These are phyloP conservation scores for Clarias fuscus DNA, from an alignment of 2,797 vertebrate species.

Conservation along the genomic window DNA sequence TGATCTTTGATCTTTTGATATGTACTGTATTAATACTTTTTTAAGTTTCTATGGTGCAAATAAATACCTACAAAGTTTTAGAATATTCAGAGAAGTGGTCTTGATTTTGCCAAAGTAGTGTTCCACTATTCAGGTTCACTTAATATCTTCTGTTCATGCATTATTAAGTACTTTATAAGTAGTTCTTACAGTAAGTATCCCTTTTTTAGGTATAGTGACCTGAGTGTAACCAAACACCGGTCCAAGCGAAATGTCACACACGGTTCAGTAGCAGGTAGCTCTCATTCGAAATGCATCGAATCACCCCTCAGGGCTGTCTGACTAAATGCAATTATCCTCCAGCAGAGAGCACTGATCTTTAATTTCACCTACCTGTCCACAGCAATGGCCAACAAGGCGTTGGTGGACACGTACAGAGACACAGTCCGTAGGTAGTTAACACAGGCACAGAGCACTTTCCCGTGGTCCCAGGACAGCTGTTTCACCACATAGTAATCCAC, in stretches of 20 bases:
- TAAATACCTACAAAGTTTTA: background rate
- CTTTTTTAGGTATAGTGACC: background rate
- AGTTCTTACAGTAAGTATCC: background rate
- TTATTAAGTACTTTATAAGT: background rate
- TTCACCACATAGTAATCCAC: constrained; percentile 97
- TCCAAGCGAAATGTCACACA: constrained; percentile 30
- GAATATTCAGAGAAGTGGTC: background rate
- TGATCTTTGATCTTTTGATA: background rate
- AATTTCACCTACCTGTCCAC: constrained; percentile 85
- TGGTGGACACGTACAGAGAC: constrained; percentile 95
- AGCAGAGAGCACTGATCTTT: background rate
- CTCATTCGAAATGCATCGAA: constrained; percentile 28
- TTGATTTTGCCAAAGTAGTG: background rate
- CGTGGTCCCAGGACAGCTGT: constrained; percentile 93
- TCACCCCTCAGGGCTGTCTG: constrained; percentile 28
- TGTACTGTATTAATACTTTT: background rate
- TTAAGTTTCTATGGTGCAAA: background rate
- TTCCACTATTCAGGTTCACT: background rate
- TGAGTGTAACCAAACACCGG: background rate
- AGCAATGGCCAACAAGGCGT: constrained; percentile 92
- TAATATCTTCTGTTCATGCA: background rate
- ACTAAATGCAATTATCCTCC: constrained; percentile 11
- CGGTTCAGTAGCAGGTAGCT: constrained; percentile 3
- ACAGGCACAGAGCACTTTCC: constrained; percentile 86
- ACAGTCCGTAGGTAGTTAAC: constrained; percentile 92